phyloP scores from a whole-genome alignment of 2,797 vertebrate species.

The Mareca penelope region DNA sequence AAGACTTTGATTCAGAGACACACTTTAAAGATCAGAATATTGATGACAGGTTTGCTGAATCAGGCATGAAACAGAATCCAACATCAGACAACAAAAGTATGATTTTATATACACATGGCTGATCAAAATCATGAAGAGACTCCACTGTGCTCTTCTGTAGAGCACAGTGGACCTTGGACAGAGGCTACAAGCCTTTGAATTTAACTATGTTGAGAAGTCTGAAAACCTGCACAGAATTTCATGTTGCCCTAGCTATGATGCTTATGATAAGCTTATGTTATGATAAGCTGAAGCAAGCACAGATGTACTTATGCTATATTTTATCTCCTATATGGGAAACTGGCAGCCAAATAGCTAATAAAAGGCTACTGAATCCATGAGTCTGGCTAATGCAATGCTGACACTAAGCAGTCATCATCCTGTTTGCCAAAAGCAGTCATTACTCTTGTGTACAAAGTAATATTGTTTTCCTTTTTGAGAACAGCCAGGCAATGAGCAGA shows the following conservation, averaged over 20 bases:
- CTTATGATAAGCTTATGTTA: neutral
- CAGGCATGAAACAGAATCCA: neutral
- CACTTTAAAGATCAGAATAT: neutral
- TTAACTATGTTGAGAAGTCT: neutral
- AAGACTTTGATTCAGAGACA: neutral
- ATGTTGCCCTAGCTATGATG: neutral
- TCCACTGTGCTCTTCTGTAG: neutral
- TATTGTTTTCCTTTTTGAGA: constrained; percentile 23
- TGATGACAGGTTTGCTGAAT: neutral
- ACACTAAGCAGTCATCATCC: neutral
- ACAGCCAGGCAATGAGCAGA: neutral
- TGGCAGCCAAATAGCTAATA: neutral
- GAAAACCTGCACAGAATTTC: neutral
- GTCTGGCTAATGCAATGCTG: neutral
- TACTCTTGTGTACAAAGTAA: neutral
- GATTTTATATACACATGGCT: neutral
- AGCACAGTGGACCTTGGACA: neutral
- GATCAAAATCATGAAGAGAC: neutral
- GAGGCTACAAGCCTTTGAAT: neutral
- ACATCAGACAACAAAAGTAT: neutral
- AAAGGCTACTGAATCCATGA: neutral
- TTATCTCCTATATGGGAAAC: neutral
- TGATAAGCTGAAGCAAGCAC: neutral
- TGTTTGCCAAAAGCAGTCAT: neutral
- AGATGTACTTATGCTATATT: neutral